A percentile compares a stretch with the other conserved stretches of the same genome.
These are phyloP conservation scores for Ormyrus pomaceus DNA, from an alignment of 2,888 invertebrate genomes.

Conservation along the genomic window DNA sequence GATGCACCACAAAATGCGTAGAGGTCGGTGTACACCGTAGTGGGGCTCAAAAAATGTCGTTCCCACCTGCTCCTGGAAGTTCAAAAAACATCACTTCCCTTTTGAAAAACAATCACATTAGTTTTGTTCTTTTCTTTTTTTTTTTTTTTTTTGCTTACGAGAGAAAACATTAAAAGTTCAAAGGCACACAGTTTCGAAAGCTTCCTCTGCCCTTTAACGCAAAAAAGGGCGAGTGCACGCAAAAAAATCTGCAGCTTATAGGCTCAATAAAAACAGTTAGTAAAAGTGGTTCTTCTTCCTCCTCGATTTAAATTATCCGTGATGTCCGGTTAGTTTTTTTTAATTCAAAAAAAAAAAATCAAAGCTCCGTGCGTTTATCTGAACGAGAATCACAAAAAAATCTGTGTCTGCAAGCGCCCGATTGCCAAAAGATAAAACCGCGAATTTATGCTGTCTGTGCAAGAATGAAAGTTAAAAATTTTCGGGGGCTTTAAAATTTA, in stretches of 20 bases:
- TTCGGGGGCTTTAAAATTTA: constrained; percentile 31
- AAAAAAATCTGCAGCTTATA: constrained; percentile 38
- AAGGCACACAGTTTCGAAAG: constrained; percentile 57
- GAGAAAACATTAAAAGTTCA: constrained; percentile 62
- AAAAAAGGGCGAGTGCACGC: constrained; percentile 48
- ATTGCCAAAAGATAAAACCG: constrained; percentile 26
- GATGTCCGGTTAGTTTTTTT: constrained; percentile 2
- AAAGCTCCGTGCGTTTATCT: constrained; percentile 18
- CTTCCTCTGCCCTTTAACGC: constrained; percentile 53
- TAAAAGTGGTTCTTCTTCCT: constrained; percentile 44
- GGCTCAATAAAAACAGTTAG: constrained; percentile 51
- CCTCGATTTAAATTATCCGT: constrained; percentile 38
- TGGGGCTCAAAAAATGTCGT: constrained; percentile 76
- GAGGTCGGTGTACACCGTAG: constrained; percentile 74
- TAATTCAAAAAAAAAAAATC: constrained; percentile 34
- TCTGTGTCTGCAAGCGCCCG: constrained; percentile 26
- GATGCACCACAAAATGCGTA: constrained; percentile 76
- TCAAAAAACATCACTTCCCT: constrained; percentile 76
- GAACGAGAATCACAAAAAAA: constrained; percentile 29
- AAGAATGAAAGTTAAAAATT: constrained; percentile 22
- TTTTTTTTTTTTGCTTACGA: constrained; percentile 62
- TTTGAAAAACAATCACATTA: constrained; percentile 74
- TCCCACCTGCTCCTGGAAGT: constrained; percentile 76
- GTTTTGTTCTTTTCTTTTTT: constrained; percentile 54
- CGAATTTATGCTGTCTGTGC: constrained; percentile 35